These are phyloP conservation scores for Antitype chi DNA, from an alignment of 2,888 invertebrate genomes.

Conservation along the genomic window DNA sequence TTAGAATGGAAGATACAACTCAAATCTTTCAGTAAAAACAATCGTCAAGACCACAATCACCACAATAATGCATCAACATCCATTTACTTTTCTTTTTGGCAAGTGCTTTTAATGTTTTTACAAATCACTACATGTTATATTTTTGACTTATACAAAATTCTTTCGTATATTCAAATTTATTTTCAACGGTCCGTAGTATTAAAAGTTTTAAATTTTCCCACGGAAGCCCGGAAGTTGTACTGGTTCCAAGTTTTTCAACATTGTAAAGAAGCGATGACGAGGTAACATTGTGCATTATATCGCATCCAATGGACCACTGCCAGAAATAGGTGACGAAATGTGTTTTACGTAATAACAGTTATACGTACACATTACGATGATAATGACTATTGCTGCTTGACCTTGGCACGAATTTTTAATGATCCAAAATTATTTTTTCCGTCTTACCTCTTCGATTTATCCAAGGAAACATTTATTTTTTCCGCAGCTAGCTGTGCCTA, in stretches of 20 bases:
- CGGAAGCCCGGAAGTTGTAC: conserved; percentile 54
- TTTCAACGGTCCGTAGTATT: conserved; percentile 22
- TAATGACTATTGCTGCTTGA: conserved; percentile 38
- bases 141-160: conserved; percentile 36
- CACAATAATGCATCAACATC: conserved; percentile 27
- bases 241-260: conserved; percentile 52
- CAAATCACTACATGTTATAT: conserved; percentile 41
- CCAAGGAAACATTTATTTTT: not conserved
- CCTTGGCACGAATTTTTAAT: conserved; percentile 48
- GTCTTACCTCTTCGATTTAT: conserved; percentile 7
- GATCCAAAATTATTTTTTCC: conserved; percentile 31
- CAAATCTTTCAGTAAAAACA: not conserved
- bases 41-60: not conserved
- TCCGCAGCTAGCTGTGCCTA: no score
- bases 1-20: conserved; percentile 7
- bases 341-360: conserved; percentile 48
- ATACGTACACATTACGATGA: conserved; percentile 27
- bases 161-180: conserved; percentile 29
- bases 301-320: conserved; percentile 53
- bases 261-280: conserved; percentile 32
- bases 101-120: conserved; percentile 10
- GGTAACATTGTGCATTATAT: conserved; percentile 28
- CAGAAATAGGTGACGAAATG: conserved; percentile 54
- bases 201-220: conserved; percentile 9
- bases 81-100: conserved; percentile 24